phyloP scores from a whole-genome alignment of 2,888 invertebrate genomes.

The Nomada lathburiana region DNA sequence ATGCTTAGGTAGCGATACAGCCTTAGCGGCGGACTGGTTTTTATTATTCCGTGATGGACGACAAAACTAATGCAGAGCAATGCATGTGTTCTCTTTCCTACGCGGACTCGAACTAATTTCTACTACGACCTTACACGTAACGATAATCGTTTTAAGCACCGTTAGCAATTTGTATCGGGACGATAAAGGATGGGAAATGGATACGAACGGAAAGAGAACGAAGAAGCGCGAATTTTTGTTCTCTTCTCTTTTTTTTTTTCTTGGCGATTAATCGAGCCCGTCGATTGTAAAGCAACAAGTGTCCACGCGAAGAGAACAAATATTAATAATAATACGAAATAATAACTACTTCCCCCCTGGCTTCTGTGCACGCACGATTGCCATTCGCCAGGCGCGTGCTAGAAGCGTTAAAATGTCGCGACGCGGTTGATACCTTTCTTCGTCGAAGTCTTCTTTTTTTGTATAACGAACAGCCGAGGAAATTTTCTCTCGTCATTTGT shows the following conservation, averaged over 20 bases:
- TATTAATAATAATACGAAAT: too few species aligned
- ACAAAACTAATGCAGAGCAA: slow-evolving; percentile 22
- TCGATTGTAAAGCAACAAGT: neutral
- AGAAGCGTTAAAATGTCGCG: neutral
- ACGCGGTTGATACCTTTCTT: slow-evolving; percentile 21
- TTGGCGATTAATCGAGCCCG: neutral
- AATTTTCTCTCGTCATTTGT: slow-evolving; percentile 72
- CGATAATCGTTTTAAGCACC: slow-evolving; percentile 49
- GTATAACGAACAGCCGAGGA: slow-evolving; percentile 32
- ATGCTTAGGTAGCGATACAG: slow-evolving; percentile 46
- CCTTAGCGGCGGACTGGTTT: slow-evolving; percentile 40
- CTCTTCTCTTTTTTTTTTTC: too few species aligned
- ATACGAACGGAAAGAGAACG: neutral
- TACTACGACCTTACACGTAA: slow-evolving; percentile 28
- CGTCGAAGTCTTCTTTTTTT: slow-evolving; percentile 36
- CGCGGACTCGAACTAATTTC: slow-evolving; percentile 54
- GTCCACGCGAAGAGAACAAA: too few species aligned
- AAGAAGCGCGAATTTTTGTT: neutral
- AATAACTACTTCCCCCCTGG: too few species aligned
- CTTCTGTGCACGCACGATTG: neutral
- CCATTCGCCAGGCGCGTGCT: neutral
- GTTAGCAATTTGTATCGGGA: slow-evolving; percentile 34
- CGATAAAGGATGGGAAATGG: neutral
- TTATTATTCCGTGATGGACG: slow-evolving; percentile 24
- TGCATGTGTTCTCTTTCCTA: slow-evolving; percentile 69